phyloP scores from a whole-genome alignment of 1,140 invertebrate species.

The Hesperophylax magnus region DNA sequence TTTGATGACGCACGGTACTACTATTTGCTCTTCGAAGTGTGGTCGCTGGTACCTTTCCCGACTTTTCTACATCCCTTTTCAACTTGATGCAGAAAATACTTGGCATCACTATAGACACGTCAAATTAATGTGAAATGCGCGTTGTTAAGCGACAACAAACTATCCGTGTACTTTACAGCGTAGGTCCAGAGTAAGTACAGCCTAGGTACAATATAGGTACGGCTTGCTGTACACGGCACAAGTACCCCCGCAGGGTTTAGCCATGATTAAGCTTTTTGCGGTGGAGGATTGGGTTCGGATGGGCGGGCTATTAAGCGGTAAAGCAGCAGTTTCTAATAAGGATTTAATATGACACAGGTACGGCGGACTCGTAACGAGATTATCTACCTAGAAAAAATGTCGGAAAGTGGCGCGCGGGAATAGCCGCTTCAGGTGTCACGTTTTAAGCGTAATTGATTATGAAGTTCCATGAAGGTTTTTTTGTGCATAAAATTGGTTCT shows the following conservation, averaged over 20 bases:
- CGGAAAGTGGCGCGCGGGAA: slow-evolving; percentile 21
- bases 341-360: slow-evolving; percentile 56
- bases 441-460: slow-evolving; percentile 56
- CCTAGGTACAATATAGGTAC: no score
- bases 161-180: no score
- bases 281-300: slow-evolving; percentile 30
- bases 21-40: no score
- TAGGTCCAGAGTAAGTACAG: no score
- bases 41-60: no score
- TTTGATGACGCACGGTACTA: no score
- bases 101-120: slow-evolving; percentile 5
- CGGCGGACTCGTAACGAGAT: slow-evolving; percentile 47
- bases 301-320: slow-evolving; percentile 45
- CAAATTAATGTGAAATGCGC: slow-evolving; percentile 23
- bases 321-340: slow-evolving; percentile 55
- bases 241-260: slow-evolving; percentile 14
- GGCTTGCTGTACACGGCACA: not conserved
- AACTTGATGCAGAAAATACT: not conserved
- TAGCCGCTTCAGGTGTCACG: slow-evolving; percentile 54
- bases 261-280: slow-evolving; percentile 45
- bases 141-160: slow-evolving; percentile 11
- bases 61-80: no score
- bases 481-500: slow-evolving; percentile 45
- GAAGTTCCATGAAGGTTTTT: slow-evolving; percentile 44
- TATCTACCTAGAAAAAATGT: slow-evolving; percentile 50